These are phyloP conservation scores for Temnothorax longispinosus DNA, from an alignment of 1,140 invertebrate genomes.

Conservation along the genomic window DNA sequence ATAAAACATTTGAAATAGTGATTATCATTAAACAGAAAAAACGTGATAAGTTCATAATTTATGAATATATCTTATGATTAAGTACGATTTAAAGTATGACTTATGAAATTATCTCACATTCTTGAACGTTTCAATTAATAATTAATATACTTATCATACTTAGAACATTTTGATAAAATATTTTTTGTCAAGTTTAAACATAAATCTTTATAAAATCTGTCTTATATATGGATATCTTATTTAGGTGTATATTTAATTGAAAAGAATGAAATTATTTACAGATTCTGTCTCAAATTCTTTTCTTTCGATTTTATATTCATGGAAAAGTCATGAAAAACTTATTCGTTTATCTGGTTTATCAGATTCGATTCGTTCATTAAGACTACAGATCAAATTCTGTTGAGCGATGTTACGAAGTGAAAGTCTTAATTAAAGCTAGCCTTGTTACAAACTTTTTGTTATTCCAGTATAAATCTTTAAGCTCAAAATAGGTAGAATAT, in stretches of 20 bases:
- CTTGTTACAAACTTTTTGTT: neutral
- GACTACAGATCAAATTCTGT: neutral
- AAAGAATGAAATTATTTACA: neutral
- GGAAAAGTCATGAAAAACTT: neutral
- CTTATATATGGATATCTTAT: neutral
- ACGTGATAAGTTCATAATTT: neutral
- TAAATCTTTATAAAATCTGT: conserved; percentile 1
- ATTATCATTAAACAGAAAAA: neutral
- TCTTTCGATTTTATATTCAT: neutral
- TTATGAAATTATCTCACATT: no score
- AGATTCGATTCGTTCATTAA: conserved; percentile 17
- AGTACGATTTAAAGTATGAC: no score
- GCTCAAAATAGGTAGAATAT: neutral
- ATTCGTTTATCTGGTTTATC: neutral
- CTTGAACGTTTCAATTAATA: no score
- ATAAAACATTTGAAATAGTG: neutral
- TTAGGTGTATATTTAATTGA: neutral
- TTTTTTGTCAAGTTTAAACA: neutral
- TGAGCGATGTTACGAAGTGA: neutral
- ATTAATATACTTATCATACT: no score
- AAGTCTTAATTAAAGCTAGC: conserved; percentile 11
- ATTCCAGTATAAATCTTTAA: neutral
- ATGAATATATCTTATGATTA: neutral
- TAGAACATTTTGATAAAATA: neutral
- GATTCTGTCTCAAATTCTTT: neutral